phyloP scores from a whole-genome alignment of 2,113 vertebrate species.

The Oreotrochilus melanogaster region DNA sequence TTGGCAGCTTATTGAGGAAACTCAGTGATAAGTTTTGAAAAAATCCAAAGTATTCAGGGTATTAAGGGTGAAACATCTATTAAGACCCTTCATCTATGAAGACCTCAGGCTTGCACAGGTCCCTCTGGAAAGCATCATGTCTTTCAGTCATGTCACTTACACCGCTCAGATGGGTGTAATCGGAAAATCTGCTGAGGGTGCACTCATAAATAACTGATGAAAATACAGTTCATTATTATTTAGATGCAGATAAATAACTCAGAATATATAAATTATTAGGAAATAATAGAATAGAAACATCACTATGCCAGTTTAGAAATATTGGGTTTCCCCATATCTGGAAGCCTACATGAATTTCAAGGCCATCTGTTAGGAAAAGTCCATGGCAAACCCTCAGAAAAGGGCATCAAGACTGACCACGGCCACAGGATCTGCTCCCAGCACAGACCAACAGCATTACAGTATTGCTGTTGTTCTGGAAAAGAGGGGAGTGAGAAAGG shows the following conservation, averaged over 20 bases:
- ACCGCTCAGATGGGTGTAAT: not conserved
- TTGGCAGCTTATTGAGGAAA: not conserved
- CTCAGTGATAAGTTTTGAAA: not conserved
- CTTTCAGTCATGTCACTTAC: not conserved
- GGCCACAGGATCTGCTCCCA: not conserved
- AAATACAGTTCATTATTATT: fast-evolving
- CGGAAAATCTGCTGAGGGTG: not conserved
- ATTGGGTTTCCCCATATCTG: fast-evolving
- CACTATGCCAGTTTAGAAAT: not conserved
- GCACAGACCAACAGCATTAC: not conserved
- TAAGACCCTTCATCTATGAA: not conserved
- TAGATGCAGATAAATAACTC: not conserved
- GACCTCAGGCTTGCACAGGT: not conserved
- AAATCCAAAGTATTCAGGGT: not conserved
- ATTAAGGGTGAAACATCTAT: not conserved
- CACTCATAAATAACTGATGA: not conserved
- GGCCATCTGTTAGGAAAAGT: not conserved
- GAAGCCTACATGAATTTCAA: not conserved
- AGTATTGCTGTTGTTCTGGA: not conserved
- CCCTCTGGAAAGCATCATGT: not conserved
- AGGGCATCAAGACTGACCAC: not conserved
- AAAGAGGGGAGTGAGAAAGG: not conserved
- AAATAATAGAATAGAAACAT: not conserved
- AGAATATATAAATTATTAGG: not conserved
- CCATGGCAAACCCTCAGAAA: not conserved